These are phyloP conservation scores for Vanessa atalanta DNA, from an alignment of 1,140 invertebrate species.

Conservation along the genomic window DNA sequence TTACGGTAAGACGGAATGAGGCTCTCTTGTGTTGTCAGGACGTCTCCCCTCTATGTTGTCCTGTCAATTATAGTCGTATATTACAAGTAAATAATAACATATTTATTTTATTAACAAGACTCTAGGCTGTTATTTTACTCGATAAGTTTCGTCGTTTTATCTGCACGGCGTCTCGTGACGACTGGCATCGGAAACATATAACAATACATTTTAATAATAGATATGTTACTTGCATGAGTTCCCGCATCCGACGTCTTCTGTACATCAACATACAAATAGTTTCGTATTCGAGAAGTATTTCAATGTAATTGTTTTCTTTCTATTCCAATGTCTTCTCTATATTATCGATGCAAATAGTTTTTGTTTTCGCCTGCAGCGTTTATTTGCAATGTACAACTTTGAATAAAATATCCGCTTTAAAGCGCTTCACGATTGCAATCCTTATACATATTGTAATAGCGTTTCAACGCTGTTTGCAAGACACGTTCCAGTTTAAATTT, in stretches of 20 bases:
- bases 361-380: neutral
- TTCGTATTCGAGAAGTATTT: neutral
- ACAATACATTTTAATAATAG: too few species aligned
- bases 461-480: neutral
- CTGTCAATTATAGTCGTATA: too few species aligned
- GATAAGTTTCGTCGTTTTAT: too few species aligned
- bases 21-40: too few species aligned
- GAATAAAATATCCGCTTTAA: constrained; percentile 22
- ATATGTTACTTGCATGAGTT: too few species aligned
- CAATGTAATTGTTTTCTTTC: constrained; percentile 11
- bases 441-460: constrained; percentile 17
- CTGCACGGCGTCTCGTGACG: too few species aligned
- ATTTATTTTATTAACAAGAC: too few species aligned
- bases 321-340: neutral
- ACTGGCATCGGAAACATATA: too few species aligned
- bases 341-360: constrained; percentile 14
- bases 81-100: too few species aligned
- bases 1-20: too few species aligned
- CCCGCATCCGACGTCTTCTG: neutral
- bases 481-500: neutral
- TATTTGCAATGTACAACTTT: constrained; percentile 15
- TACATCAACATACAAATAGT: constrained; percentile 7
- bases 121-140: too few species aligned
- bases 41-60: too few species aligned
- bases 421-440: constrained; percentile 12